Conservation (phyloP, 2,797 vertebrate genomes). For the Enteromius fasciolatus region DNA sequence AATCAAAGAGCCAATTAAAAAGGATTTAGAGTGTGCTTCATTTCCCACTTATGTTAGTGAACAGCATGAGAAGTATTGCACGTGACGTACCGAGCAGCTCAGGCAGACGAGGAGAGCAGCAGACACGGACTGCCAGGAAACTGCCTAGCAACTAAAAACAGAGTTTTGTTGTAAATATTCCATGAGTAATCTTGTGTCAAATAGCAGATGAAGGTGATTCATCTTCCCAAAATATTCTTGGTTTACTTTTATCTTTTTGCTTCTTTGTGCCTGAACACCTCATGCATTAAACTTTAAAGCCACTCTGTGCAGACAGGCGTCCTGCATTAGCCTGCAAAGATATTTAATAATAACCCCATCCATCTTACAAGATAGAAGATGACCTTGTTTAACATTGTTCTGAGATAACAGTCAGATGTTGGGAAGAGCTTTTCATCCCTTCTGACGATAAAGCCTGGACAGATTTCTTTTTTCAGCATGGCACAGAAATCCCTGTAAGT, state of each 20-base stretch:
- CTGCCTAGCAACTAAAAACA: neutral
- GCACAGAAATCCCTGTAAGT: slow-evolving; percentile 51
- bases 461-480: slow-evolving; percentile 45
- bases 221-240: slow-evolving; percentile 23
- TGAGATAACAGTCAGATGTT: slow-evolving; percentile 52
- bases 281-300: slow-evolving; percentile 60
- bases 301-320: slow-evolving; percentile 55
- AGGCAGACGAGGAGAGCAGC: neutral
- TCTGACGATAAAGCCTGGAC: slow-evolving; percentile 49
- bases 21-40: slow-evolving; percentile 50
- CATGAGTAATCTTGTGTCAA: slow-evolving; percentile 19
- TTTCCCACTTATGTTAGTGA: slow-evolving; percentile 38
- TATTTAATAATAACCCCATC: slow-evolving; percentile 56
- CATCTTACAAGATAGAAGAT: slow-evolving; percentile 54
- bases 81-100: neutral
- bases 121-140: neutral
- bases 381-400: slow-evolving; percentile 53
- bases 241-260: slow-evolving; percentile 45
- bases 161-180: slow-evolving; percentile 17
- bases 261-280: slow-evolving; percentile 43
- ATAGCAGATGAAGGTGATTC: slow-evolving; percentile 15
- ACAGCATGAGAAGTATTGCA: slow-evolving; percentile 12
- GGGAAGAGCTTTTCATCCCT: slow-evolving; percentile 55
- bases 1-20: slow-evolving; percentile 62
- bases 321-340: slow-evolving; percentile 51